These are phyloP conservation scores for Lordiphosa fenestrarum DNA, from an alignment of 2,888 invertebrate species.

Conservation along the genomic window DNA sequence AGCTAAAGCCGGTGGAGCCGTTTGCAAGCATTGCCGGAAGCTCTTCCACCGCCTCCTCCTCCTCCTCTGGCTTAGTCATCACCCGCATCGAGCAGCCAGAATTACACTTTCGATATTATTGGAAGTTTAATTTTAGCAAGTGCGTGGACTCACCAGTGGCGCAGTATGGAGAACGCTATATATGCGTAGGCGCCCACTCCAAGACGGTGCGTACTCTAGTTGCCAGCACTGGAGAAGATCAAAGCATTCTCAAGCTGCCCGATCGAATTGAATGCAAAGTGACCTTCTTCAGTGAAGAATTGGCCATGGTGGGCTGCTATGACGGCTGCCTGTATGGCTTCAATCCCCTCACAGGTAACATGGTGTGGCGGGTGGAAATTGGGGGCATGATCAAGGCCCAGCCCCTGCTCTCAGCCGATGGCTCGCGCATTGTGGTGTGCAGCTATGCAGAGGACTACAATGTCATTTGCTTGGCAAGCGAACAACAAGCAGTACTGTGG, in stretches of 20 bases:
- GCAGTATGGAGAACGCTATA: constrained; percentile 78
- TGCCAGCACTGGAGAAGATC: constrained; percentile 81
- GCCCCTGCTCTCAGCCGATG: constrained; percentile 83
- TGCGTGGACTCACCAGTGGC: constrained; percentile 91
- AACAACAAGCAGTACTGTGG: constrained; percentile 59
- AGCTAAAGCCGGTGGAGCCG: constrained; percentile 46
- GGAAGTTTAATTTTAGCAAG: constrained; percentile 81
- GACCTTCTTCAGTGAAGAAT: constrained; percentile 78
- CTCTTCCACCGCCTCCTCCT: not conserved
- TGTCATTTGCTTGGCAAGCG: constrained; percentile 66
- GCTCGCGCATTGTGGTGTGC: constrained; percentile 83
- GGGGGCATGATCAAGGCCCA: constrained; percentile 78
- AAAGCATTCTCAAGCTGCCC: constrained; percentile 82
- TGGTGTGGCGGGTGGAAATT: constrained; percentile 84
- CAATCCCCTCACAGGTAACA: constrained; percentile 81
- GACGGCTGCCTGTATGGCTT: constrained; percentile 88
- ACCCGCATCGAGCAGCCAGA: constrained; percentile 38
- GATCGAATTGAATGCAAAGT: constrained; percentile 88
- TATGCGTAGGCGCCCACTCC: constrained; percentile 88
- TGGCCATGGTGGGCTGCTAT: constrained; percentile 88
- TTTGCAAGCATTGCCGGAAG: not conserved
- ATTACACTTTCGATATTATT: constrained; percentile 46
- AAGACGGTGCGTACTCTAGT: constrained; percentile 85
- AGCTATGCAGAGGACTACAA: constrained; percentile 80
- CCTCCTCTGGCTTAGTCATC: constrained; percentile 33